Evolutionary conservation across 2,113 vertebrate species (phyloP).

Genomic region (Donacobius atricapilla): DNA sequence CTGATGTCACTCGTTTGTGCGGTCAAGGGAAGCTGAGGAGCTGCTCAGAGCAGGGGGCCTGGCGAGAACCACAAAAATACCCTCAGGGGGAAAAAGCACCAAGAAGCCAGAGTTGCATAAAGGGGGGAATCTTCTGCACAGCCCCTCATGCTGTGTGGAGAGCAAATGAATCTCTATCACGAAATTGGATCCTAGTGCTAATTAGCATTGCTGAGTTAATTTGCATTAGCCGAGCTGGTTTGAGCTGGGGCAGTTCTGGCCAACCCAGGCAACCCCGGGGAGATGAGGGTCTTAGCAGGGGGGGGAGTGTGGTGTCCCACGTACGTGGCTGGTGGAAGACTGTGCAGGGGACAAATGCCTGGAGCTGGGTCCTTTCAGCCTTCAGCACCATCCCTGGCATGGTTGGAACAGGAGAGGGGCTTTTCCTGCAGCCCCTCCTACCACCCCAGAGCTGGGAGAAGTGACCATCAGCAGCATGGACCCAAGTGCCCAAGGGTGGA

Average conservation of each 20-base stretch:
- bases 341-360: accelerated
- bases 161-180: not conserved
- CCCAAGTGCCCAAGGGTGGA: accelerated
- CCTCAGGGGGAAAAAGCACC: not conserved
- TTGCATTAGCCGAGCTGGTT: not conserved
- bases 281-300: not conserved
- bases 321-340: not conserved
- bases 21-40: not conserved
- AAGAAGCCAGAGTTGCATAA: accelerated
- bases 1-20: accelerated
- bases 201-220: not conserved
- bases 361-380: not conserved
- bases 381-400: not conserved
- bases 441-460: not conserved
- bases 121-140: not conserved
- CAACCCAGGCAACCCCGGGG: not conserved
- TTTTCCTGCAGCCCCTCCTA: not conserved
- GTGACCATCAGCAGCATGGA: accelerated
- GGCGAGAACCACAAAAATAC: not conserved
- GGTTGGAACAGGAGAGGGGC: not conserved
- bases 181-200: not conserved
- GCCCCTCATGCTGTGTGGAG: not conserved
- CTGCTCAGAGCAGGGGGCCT: accelerated
- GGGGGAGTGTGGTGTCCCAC: not conserved
- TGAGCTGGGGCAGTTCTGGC: not conserved